Conservation (phyloP, 2,888 invertebrate genomes). For the Nudaria mundana region DNA sequence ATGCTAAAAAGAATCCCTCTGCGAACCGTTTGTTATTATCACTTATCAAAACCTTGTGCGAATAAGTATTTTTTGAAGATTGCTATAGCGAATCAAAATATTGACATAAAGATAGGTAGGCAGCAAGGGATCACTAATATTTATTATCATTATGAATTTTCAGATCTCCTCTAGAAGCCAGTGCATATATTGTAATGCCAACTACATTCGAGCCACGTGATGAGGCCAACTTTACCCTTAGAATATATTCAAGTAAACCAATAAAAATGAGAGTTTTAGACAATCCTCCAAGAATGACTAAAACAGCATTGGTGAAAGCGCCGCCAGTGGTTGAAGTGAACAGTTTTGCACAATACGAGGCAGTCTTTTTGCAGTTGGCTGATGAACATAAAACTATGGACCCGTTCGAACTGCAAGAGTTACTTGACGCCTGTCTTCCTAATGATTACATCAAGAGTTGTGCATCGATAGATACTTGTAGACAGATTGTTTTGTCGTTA, state of each 20-base stretch:
- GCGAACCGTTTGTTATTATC: no score
- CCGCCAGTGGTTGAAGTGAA: slow-evolving; percentile 85
- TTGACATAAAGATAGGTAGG: no score
- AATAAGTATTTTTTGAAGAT: neutral
- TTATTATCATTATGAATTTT: no score
- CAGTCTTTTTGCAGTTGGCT: slow-evolving; percentile 93
- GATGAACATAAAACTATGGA: slow-evolving; percentile 95
- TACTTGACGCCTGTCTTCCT: slow-evolving; percentile 93
- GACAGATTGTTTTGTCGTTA: slow-evolving; percentile 93
- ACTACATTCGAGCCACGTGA: slow-evolving; percentile 95
- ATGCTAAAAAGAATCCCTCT: neutral
- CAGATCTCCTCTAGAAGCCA: slow-evolving; percentile 89
- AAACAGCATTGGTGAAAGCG: slow-evolving; percentile 88
- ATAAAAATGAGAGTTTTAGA: slow-evolving; percentile 88
- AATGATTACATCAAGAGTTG: slow-evolving; percentile 97
- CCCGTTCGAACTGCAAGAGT: slow-evolving; percentile 94
- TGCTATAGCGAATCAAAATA: neutral
- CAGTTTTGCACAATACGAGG: slow-evolving; percentile 92
- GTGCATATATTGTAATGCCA: slow-evolving; percentile 91
- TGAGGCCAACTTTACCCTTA: slow-evolving; percentile 92
- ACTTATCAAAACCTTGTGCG: neutral
- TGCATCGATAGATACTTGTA: slow-evolving; percentile 94
- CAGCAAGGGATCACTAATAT: no score
- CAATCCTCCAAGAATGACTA: slow-evolving; percentile 84
- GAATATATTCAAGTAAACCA: slow-evolving; percentile 89